These are phyloP conservation scores for Anarhynchus alexandrinus DNA, from an alignment of 2,113 vertebrate genomes.

Conservation along the genomic window DNA sequence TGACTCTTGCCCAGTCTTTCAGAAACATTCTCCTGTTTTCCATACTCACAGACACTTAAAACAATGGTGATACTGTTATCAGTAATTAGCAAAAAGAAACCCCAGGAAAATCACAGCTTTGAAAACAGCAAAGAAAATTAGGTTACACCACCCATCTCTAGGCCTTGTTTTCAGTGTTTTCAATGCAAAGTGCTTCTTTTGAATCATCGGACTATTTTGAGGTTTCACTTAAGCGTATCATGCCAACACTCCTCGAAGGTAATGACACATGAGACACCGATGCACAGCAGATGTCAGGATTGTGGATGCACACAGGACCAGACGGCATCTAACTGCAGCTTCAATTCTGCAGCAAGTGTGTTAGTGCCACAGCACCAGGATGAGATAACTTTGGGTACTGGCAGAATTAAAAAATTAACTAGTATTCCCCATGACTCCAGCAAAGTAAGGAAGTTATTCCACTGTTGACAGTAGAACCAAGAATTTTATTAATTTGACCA, in stretches of 20 bases:
- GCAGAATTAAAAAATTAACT: not conserved
- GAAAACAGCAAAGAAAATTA: not conserved
- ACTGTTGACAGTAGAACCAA: not conserved
- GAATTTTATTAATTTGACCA: not conserved
- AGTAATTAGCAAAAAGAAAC: not conserved
- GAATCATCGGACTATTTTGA: not conserved
- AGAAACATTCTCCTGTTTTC: not conserved
- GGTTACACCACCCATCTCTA: too few relatives aligned
- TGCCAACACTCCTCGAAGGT: not conserved
- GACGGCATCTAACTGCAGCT: rapidly evolving
- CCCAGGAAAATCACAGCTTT: not conserved
- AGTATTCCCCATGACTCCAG: not conserved
- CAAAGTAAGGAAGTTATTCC: not conserved
- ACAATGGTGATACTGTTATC: rapidly evolving
- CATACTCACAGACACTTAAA: not conserved
- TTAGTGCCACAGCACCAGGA: not conserved
- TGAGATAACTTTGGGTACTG: not conserved
- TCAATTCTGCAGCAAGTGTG: not conserved
- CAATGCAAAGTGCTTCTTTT: not conserved
- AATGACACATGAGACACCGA: rapidly evolving
- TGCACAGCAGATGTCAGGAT: not conserved
- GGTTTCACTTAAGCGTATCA: not conserved
- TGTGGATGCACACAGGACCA: rapidly evolving
- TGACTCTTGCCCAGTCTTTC: not conserved
- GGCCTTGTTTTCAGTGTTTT: not conserved